Base-by-base conservation (phyloP, 2,888 invertebrate species). In the Biston betularia region DNA sequence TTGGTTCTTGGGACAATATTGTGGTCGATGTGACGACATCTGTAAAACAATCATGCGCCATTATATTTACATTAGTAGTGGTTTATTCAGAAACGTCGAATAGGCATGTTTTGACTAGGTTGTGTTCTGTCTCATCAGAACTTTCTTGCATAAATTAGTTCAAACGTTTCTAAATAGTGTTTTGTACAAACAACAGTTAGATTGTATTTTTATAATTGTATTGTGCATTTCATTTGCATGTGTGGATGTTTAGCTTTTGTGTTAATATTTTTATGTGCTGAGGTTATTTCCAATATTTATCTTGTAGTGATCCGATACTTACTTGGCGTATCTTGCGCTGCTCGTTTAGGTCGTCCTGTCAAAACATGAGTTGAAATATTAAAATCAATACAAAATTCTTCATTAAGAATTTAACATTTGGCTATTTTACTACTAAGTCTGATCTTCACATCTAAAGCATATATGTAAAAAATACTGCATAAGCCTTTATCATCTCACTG, bases 41-140 rank as follows among this genome's bases (percentile, higher is more conserved):
- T 93, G 93, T 76, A 93, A 88, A 90, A 81, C 79, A 80, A 88
- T 80, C 92, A 92, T 93, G 93, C 93, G 84, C 92, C 92, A 85
- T 85, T 85, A 85, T 84, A 83, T 82, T 75, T 83, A 84, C 83
- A 84, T 80, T 81, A 80, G 79, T 54, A 54, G 0, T 6, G 11
- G 6, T 15, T 42, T 54, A 54, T 54, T 33, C 54, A 54, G 33
- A 42, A 44, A 54, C 54, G 42, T 42, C 24, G 3, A 33, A 42
- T 33, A 24, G 11, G 9, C 10, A 14, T 42, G 12, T 42, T 33
- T 44, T 24, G 0, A 12, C 5, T 33, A 15, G 11, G 11, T 42
- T 24, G 1, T 52, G 35, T 12, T 14, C 15, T 40, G 24, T 54
- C 38, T 53, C 40, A 6, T 53, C 24, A 54, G 3, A 54, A 11